These are phyloP conservation scores for Ascaphus truei DNA, from an alignment of 2,113 vertebrate genomes.

Conservation along the genomic window DNA sequence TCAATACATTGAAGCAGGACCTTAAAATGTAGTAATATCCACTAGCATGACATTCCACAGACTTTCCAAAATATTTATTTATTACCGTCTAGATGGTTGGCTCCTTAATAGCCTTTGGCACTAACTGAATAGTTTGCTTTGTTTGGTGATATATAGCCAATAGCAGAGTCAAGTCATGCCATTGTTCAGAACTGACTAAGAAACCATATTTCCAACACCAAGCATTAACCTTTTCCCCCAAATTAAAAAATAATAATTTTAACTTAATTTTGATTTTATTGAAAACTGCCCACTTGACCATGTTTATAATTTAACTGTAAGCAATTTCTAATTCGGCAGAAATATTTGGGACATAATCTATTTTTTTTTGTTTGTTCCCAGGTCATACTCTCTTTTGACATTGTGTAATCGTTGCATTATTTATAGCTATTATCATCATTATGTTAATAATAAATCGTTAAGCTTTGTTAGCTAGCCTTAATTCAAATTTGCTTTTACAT, in stretches of 20 bases:
- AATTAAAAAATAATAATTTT: neutral
- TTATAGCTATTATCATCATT: too few relatives aligned
- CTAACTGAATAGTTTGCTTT: slow-evolving; percentile 33
- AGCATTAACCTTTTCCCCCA: slow-evolving; percentile 8
- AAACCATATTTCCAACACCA: neutral
- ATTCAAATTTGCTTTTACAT: too few relatives aligned
- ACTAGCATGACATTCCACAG: slow-evolving; percentile 16
- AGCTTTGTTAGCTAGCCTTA: too few relatives aligned
- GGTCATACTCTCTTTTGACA: too few relatives aligned
- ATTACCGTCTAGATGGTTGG: slow-evolving; percentile 21
- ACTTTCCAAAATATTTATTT: slow-evolving; percentile 22
- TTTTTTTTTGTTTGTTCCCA: too few relatives aligned
- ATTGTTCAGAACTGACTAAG: slow-evolving; percentile 13
- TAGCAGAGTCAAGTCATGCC: neutral
- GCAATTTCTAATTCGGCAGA: too few relatives aligned
- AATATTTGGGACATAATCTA: too few relatives aligned
- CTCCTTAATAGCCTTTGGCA: slow-evolving; percentile 26
- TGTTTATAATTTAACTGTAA: too few relatives aligned
- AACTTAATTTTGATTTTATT: neutral
- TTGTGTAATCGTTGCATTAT: too few relatives aligned
- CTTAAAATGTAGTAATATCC: neutral
- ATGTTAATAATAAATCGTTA: too few relatives aligned
- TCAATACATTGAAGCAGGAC: neutral
- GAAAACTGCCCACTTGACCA: too few relatives aligned
- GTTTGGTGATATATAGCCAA: slow-evolving; percentile 18